Conservation (phyloP, 2,113 vertebrate species). For the Proteles cristata region DNA sequence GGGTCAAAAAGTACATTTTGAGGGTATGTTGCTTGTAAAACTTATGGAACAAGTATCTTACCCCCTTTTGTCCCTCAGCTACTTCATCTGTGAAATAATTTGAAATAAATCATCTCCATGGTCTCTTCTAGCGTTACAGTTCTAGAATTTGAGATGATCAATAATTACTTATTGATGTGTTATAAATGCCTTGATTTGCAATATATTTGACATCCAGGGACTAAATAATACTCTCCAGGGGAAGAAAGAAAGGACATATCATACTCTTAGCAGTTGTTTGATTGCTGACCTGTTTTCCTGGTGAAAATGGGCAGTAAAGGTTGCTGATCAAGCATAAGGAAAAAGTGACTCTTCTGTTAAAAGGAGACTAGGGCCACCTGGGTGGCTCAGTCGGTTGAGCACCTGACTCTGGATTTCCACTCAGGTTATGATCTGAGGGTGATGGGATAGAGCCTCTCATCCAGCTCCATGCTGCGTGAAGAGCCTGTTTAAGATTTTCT, state of each 20-base stretch:
- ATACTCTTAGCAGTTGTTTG: background rate
- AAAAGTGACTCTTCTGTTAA: background rate
- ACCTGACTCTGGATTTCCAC: too few relatives aligned
- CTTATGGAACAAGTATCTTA: constrained; percentile 26
- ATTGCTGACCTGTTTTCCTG: background rate
- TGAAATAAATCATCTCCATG: background rate
- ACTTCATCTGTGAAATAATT: constrained; percentile 52
- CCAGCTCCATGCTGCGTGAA: too few relatives aligned
- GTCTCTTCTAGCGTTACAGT: background rate
- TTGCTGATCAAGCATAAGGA: background rate
- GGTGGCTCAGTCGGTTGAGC: too few relatives aligned
- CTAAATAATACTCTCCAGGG: background rate
- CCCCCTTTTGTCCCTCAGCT: background rate
- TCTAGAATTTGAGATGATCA: background rate
- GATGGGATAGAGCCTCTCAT: too few relatives aligned
- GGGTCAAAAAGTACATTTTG: background rate
- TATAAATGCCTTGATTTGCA: background rate
- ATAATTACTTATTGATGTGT: background rate
- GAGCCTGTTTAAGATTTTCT: too few relatives aligned
- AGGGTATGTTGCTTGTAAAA: background rate
- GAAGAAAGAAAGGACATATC: background rate
- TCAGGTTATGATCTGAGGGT: too few relatives aligned
- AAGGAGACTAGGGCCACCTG: background rate
- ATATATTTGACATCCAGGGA: background rate
- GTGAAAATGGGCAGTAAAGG: background rate